Conservation (phyloP, 2,888 invertebrate genomes). For the Therioaphis trifolii region DNA sequence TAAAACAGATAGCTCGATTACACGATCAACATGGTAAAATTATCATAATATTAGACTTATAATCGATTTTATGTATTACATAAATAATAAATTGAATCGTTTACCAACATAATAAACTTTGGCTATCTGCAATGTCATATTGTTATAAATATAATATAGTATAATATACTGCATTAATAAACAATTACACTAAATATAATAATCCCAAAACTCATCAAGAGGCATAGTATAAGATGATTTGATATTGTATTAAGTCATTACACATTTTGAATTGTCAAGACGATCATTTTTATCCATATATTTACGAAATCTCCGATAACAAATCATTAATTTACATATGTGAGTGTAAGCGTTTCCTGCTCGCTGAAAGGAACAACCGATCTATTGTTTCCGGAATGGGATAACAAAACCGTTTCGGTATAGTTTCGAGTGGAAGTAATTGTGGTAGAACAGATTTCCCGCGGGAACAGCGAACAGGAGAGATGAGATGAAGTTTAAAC, state of each 20-base stretch:
- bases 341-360: background rate
- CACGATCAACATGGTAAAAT: background rate
- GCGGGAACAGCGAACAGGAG: conserved; percentile 20
- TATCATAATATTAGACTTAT: conserved; percentile 8
- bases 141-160: background rate
- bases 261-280: no score
- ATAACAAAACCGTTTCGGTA: conserved; percentile 48
- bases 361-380: conserved; percentile 45
- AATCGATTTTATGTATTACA: background rate
- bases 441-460: conserved; percentile 49
- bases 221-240: no score
- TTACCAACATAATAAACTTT: no score
- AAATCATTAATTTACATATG: conserved; percentile 28
- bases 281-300: background rate
- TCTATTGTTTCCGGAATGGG: conserved; percentile 43
- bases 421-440: conserved; percentile 49
- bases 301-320: no score
- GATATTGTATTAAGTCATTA: background rate
- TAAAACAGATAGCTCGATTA: conserved; percentile 27
- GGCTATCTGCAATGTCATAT: background rate
- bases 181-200: no score
- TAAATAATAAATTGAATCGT: background rate
- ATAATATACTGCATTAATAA: no score
- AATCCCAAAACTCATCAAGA: no score
- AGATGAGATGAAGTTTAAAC: conserved; percentile 35